Evolutionary conservation across 2,797 vertebrate genomes (phyloP).

Genomic region (Anomalospiza imberbis): DNA sequence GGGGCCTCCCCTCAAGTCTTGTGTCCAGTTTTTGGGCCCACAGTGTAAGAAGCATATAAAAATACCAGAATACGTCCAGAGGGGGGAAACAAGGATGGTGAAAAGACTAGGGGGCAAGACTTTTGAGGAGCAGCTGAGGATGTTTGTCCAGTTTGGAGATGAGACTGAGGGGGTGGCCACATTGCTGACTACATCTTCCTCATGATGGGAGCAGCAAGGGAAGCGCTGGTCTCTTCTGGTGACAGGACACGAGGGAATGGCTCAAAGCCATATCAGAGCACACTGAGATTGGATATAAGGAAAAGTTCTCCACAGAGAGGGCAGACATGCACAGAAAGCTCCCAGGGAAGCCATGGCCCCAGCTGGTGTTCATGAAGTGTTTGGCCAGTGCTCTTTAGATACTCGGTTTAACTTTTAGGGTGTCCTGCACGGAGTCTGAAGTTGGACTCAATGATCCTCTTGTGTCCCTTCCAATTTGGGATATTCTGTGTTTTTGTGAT

Average conservation of each 20-base stretch:
- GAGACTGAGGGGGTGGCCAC: not conserved
- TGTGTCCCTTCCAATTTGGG: not conserved
- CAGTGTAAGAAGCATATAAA: not conserved
- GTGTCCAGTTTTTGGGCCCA: not conserved
- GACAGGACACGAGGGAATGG: fast-evolving
- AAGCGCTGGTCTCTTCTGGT: not conserved
- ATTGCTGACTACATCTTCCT: not conserved
- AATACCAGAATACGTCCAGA: not conserved
- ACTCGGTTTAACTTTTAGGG: not conserved
- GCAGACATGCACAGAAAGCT: not conserved
- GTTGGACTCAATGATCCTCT: fast-evolving
- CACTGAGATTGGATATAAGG: not conserved
- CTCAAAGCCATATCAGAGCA: not conserved
- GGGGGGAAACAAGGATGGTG: not conserved
- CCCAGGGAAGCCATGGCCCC: too few relatives aligned
- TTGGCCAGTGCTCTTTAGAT: not conserved
- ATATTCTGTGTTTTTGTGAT: not conserved
- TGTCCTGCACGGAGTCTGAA: not conserved
- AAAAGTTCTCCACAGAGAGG: not conserved
- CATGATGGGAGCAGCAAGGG: fast-evolving
- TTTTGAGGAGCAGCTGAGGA: not conserved
- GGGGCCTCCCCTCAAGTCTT: fast-evolving
- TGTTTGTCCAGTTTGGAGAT: not conserved
- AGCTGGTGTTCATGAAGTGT: not conserved
- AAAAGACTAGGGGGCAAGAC: not conserved